Conservation (phyloP, 2,113 vertebrate species). For the Agapornis roseicollis region DNA sequence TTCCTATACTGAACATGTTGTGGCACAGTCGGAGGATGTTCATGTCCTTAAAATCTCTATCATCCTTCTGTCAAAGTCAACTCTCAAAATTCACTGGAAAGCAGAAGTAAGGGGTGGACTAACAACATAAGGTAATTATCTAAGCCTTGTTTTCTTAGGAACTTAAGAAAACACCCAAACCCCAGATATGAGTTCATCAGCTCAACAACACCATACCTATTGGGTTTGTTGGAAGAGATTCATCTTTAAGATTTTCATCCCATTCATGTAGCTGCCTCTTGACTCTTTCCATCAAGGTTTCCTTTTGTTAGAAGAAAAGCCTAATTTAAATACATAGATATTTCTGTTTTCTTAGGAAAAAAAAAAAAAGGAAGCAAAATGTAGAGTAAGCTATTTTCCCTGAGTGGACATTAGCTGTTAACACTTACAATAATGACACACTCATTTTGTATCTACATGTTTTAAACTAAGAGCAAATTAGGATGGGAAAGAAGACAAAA, state of each 20-base stretch:
- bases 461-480: neutral
- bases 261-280: slow-evolving; percentile 95
- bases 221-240: slow-evolving; percentile 92
- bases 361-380: slow-evolving; percentile 38
- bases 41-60: neutral
- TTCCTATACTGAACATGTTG: neutral
- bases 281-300: slow-evolving; percentile 95
- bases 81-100: neutral
- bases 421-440: neutral
- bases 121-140: neutral
- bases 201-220: slow-evolving; percentile 77
- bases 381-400: slow-evolving; percentile 30
- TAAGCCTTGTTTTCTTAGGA: neutral
- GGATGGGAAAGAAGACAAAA: neutral
- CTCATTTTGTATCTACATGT: neutral
- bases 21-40: neutral
- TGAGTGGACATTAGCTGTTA: neutral
- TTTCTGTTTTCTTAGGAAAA: slow-evolving; percentile 40
- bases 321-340: slow-evolving; percentile 62
- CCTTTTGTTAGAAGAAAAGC: slow-evolving; percentile 79
- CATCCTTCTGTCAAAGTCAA: neutral
- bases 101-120: neutral
- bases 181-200: neutral
- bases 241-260: slow-evolving; percentile 98
- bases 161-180: neutral